Conservation (phyloP, 2,113 vertebrate species). For the Apteryx owenii region DNA sequence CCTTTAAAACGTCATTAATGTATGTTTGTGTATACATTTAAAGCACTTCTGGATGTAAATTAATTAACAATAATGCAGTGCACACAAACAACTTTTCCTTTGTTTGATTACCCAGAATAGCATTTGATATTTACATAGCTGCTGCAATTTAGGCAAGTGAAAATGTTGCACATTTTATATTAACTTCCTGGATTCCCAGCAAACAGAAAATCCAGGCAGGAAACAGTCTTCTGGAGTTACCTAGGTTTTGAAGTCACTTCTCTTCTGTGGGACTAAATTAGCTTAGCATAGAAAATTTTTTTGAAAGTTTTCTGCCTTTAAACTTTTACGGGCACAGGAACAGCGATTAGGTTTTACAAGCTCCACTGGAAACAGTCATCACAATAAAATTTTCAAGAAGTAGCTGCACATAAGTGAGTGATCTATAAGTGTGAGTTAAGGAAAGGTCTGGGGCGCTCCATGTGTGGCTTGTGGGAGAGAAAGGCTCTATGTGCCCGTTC, state of each 20-base stretch:
- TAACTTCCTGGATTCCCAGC: not conserved
- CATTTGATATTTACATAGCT: constrained; percentile 65
- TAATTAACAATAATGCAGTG: constrained; percentile 68
- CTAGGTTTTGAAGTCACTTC: not conserved
- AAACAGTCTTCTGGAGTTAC: not conserved
- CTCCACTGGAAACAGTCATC: not conserved
- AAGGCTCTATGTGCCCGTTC: not conserved
- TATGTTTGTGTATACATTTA: constrained; percentile 24
- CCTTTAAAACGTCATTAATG: constrained; percentile 35
- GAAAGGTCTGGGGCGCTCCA: not conserved
- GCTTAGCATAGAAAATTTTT: not conserved
- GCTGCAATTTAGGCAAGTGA: constrained; percentile 50
- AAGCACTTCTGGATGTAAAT: constrained; percentile 63
- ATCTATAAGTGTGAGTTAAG: fast-evolving
- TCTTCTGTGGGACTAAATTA: not conserved
- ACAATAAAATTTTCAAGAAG: not conserved
- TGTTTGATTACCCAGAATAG: constrained; percentile 57
- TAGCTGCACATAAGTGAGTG: not conserved
- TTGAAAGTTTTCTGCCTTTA: not conserved
- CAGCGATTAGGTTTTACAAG: not conserved
- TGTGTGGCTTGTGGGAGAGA: not conserved
- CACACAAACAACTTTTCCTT: constrained; percentile 51
- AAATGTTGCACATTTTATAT: constrained; percentile 31
- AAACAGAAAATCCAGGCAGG: not conserved
- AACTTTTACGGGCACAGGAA: not conserved